Conservation (phyloP, 2,888 invertebrate genomes). For the Mactromeris polynyma region DNA sequence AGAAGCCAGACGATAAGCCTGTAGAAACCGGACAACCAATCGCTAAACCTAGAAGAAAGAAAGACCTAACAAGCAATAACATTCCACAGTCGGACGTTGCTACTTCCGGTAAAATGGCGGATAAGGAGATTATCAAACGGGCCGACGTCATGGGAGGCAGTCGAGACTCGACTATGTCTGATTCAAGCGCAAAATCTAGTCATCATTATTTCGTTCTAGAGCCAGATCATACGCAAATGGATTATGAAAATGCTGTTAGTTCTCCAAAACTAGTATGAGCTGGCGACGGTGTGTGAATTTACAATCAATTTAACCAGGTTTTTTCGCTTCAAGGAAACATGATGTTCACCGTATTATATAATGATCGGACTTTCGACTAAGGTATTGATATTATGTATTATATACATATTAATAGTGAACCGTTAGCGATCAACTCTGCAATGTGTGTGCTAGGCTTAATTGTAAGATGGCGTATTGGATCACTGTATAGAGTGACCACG, state of each 20-base stretch:
- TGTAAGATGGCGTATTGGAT: too few species aligned
- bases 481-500: too few species aligned
- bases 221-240: constrained; percentile 44
- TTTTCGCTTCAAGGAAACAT: not conserved
- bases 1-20: not conserved
- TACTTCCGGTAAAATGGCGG: constrained; percentile 5
- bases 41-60: constrained; percentile 36
- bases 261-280: constrained; percentile 52
- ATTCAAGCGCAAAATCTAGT: constrained; percentile 57
- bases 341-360: too few species aligned
- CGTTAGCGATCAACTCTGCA: too few species aligned
- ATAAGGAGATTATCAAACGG: not conserved
- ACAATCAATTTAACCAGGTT: not conserved
- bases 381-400: too few species aligned
- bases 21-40: constrained; percentile 6
- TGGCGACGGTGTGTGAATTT: not conserved
- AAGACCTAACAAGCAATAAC: not conserved
- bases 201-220: constrained; percentile 69
- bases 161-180: constrained; percentile 49
- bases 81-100: not conserved
- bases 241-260: constrained; percentile 63
- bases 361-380: too few species aligned
- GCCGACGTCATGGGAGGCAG: constrained; percentile 8
- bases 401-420: too few species aligned
- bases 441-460: too few species aligned